Evolutionary conservation across 2,113 vertebrate genomes (phyloP).

Genomic region (Channa argus): DNA sequence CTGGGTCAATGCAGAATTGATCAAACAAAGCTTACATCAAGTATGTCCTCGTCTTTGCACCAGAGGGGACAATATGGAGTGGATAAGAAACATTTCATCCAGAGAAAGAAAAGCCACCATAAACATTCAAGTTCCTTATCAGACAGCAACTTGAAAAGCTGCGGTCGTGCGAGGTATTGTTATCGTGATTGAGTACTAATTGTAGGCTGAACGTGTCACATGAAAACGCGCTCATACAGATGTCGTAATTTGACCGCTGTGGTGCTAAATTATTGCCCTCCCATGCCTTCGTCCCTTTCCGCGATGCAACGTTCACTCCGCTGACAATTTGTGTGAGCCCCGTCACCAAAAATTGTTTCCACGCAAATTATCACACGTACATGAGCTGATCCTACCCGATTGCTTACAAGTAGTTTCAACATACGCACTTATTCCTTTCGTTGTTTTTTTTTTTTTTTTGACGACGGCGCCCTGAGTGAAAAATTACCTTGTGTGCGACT

Average conservation of each 20-base stretch:
- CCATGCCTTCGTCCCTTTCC: constrained; percentile 46
- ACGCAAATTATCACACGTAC: background rate
- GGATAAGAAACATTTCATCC: background rate
- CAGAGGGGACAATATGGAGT: background rate
- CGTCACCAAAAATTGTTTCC: constrained; percentile 10
- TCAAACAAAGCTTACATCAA: background rate
- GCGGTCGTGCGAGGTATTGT: background rate
- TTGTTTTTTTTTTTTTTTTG: background rate
- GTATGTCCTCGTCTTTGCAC: background rate
- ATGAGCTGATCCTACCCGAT: background rate
- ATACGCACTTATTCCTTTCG: constrained; percentile 19
- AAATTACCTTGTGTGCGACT: constrained; percentile 66
- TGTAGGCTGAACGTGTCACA: constrained; percentile 50
- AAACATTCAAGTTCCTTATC: constrained; percentile 13
- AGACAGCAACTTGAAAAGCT: constrained; percentile 16
- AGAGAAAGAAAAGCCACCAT: background rate
- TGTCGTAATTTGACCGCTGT: constrained; percentile 75
- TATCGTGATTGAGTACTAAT: constrained; percentile 25
- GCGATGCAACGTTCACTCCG: constrained; percentile 44
- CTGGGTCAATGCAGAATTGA: background rate
- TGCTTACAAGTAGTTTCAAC: constrained; percentile 50
- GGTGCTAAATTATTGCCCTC: constrained; percentile 67
- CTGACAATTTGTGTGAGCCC: constrained; percentile 4
- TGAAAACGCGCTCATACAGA: constrained; percentile 62
- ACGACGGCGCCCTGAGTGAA: constrained; percentile 55